Conservation (phyloP, 1,140 invertebrate genomes). For the Sipha flava region DNA sequence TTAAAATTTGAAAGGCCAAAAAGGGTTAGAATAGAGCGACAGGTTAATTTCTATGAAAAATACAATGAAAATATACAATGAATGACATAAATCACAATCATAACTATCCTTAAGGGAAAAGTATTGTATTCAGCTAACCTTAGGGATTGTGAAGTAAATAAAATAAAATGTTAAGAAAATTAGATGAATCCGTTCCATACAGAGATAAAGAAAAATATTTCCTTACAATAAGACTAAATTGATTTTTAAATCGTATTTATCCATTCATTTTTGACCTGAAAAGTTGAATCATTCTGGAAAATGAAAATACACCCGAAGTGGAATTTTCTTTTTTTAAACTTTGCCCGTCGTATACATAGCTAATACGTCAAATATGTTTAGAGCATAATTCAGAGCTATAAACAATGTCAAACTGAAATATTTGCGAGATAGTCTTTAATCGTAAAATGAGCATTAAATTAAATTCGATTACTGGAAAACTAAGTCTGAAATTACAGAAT, state of each 20-base stretch:
- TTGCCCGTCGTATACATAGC: neutral
- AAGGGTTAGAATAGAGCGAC: neutral
- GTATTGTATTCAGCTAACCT: neutral
- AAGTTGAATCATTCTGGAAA: neutral
- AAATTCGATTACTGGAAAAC: too few species aligned
- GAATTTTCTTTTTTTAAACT: neutral
- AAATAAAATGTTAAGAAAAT: neutral
- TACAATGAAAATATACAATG: neutral
- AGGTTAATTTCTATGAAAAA: neutral
- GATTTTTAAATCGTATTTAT: neutral
- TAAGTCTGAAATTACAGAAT: too few species aligned
- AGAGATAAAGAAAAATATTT: neutral
- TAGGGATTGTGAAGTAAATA: neutral
- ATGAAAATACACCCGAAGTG: neutral
- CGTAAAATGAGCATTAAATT: too few species aligned
- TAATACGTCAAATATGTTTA: neutral
- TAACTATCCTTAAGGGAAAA: neutral
- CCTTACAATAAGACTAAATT: neutral
- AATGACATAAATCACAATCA: constrained; percentile 8
- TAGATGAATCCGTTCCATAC: neutral
- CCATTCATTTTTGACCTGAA: neutral
- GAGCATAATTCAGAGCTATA: neutral
- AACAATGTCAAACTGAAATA: too few species aligned
- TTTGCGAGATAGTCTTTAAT: too few species aligned
- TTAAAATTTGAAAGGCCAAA: constrained; percentile 19